Evolutionary conservation across 2,113 vertebrate genomes (phyloP), one percentile per base, ranked within the genome.

Genomic region (Oriolus oriolus): DNA sequence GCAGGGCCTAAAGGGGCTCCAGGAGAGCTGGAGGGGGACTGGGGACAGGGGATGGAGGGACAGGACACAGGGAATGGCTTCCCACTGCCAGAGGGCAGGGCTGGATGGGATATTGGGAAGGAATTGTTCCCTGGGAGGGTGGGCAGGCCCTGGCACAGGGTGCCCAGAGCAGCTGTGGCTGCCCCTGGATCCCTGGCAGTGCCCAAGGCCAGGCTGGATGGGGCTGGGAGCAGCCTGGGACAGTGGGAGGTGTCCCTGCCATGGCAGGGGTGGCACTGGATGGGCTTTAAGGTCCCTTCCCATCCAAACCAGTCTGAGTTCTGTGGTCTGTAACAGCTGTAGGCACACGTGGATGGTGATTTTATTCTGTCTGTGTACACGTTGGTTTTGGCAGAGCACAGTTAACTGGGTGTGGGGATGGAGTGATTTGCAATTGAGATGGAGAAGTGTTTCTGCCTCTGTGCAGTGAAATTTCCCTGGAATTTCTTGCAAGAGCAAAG

Each of bases 261-360:
- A 22, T 30, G 39, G 61, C 44, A 35, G 45, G 41, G 24, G 11
- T 44, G 69, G 45, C 0, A 21, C 1, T 2, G 11, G 21, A 2
- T 41, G 54, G 0, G 6, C 0, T 68, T 83, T 41, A 7, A 41
- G 8, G 6, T 61, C n/a, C 11, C 3, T 27, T 3, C 53, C 30
- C 14, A 0, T 30, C 41, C 87, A 54, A 10, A 13, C 4, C 61
- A 60, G 0, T 4, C 42, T 57, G 83, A 10, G 15, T 13, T 14
- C 30, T 75, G 39, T 45, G 45, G 3, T 41, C 30, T 41, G 8
- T 54, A 7, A 11, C 11, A 66, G 63, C 84, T 54, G 59, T 20
- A 57, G 54, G 66, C 16, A 21, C 37, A 56, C 41, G 39, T 21
- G 54, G 45, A 61, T 41, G 79, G 39, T 24, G 50, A 28, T 76